Conservation (phyloP, 2,113 vertebrate species). For the Baryphthengus martii region DNA sequence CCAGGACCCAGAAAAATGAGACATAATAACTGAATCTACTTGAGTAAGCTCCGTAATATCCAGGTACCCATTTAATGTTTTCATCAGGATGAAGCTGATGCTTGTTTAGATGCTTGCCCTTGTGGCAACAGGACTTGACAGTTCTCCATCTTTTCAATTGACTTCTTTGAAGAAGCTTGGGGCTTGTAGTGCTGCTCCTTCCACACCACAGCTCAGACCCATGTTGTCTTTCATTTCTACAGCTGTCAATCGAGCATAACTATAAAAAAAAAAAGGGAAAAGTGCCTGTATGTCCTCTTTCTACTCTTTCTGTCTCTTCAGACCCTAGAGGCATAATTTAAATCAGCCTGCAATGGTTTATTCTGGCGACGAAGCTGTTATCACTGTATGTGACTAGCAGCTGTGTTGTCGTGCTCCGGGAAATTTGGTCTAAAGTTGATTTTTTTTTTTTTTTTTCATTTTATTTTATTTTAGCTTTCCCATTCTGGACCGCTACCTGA, state of each 20-base stretch:
- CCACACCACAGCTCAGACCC: not conserved
- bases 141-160: not conserved
- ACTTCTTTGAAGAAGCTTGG: not conserved
- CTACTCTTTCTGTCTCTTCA: not conserved
- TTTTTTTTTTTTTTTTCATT: not conserved
- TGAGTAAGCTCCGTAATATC: not conserved
- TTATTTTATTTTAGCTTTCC: not conserved
- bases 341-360: not conserved
- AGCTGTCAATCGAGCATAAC: not conserved
- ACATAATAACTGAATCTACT: not conserved
- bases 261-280: not conserved
- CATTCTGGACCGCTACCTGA: fast-evolving
- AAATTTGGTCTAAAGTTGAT: not conserved
- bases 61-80: not conserved
- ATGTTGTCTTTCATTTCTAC: not conserved
- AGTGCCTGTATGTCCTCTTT: not conserved
- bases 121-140: not conserved
- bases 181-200: not conserved
- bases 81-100: not conserved
- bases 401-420: no score
- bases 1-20: not conserved
- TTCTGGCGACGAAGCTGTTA: not conserved
- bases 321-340: not conserved
- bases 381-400: not conserved
- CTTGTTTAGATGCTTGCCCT: not conserved